Evolutionary conservation across 2,797 vertebrate genomes (phyloP), one percentile per base, ranked within the genome.

Genomic region (Centroberyx gerrardi): DNA sequence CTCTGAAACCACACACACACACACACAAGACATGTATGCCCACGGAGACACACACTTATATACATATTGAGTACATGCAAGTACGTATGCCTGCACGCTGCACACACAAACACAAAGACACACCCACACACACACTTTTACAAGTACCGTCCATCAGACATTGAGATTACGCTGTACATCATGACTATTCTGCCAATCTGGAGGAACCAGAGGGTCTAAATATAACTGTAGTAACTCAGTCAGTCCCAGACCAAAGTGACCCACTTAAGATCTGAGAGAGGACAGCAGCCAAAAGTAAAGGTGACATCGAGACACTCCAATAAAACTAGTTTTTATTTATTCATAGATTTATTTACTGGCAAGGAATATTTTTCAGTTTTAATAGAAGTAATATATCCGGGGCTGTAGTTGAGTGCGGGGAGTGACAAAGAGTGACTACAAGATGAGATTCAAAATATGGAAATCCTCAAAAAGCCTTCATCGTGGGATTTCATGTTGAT

Each of bases 1-100:
- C 75, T 94, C 94, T 95, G 89, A 78, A 90, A 91, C 80, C 88
- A 92, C 74, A 88, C 69, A 82, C 29, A 80, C 29, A 80, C 18
- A 72, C 36, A 83, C 59, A 53, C 71, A 52, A 6, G 6, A 52
- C 29, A 49, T 38, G 18, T 27, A 58, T 52, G 52, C 15, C 9
- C 72, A 59, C 51, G 38, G 42, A 48, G 38, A 36, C 42, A 71
- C 62, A 58, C 63, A 33, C 31, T 58, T 46, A 53, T n/a, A 22
- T 22, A 22, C 22, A 22, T 22, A 8, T 38, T 59, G 27, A 71
- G 48, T 54, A 64, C 22, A 49, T 17, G 8, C 53, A 74, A 58
- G 76, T 72, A 75, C 58, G 22, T 22, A 22, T 22, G 22, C 22
- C 22, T 22, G 22, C 22, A 22, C 22, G 22, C 22, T 22, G 22